Conservation (phyloP, 2,113 vertebrate species). For the Emydocephalus ijimae region DNA sequence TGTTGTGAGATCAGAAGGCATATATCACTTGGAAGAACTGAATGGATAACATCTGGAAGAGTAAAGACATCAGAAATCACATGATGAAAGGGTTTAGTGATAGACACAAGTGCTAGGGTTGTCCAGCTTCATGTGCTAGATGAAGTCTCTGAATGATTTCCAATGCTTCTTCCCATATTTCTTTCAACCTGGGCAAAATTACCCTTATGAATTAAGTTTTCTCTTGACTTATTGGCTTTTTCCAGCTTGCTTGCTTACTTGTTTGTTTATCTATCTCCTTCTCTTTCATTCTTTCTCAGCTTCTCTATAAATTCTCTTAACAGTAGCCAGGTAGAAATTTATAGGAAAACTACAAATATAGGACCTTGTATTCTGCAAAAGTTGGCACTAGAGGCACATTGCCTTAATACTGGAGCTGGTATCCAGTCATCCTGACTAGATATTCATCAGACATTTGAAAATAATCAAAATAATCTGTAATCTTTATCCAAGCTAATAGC, state of each 20-base stretch:
- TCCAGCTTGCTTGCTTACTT: not conserved
- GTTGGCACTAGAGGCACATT: not conserved
- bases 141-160: not conserved
- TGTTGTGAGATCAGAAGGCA: not conserved
- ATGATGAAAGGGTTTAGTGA: not conserved
- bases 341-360: not conserved
- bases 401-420: not conserved
- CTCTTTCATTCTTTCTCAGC: not conserved
- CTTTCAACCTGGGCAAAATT: not conserved
- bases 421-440: not conserved
- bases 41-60: not conserved
- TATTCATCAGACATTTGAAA: not conserved
- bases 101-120: not conserved
- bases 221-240: not conserved
- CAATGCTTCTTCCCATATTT: not conserved
- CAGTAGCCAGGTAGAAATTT: not conserved
- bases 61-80: not conserved
- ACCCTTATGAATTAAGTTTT: not conserved
- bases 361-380: not conserved
- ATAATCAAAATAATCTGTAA: not conserved
- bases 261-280: not conserved
- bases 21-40: not conserved
- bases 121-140: not conserved
- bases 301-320: not conserved
- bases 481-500: not conserved